Evolutionary conservation across 1,140 invertebrate genomes (phyloP), one percentile per base, ranked within the genome.

Genomic region (Zaprionus gabonicus): DNA sequence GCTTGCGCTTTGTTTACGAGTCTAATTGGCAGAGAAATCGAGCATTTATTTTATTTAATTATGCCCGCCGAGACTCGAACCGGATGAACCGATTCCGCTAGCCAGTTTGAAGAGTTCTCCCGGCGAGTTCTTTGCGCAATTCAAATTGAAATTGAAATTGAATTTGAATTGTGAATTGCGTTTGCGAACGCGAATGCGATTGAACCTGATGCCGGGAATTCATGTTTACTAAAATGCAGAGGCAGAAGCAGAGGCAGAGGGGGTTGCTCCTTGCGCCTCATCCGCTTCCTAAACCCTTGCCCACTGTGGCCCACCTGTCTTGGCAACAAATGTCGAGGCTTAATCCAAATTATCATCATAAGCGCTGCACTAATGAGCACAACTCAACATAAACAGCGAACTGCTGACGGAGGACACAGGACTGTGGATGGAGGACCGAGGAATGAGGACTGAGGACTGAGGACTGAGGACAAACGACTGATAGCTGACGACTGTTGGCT

Each of bases 341-440:
- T 68, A 74, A 71, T 78, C 66, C 76, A 69, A 88, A 87, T 88
- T 84, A 81, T 83, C 81, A 87, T 87, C 81, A 88, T 78, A 87
- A 87, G 73, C 81, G 74, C 2, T 59, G 38, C 64, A 58, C 68
- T 87, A 87, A 88, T 88, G 83, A 88, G 84, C 71, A 71, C 68
- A 77, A 55, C 74, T 67, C 59, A 68, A 76, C 77, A 56, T 57
- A 64, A 72, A 64, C 76, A 78, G 67, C 38, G 51, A 46, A 60
- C 62, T 60, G 70, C 57, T 62, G 69, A 65, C 46, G 12, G 69
- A 65, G 44, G 27, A 63, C 23, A 38, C 57, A 51, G 17, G 65
- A 49, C 36, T 27, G 38, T 7, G 5, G 36, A 49, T 25, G 13
- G 41, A n/a, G 15, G 5, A 56, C 2, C 13, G 27, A 44, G 36